Base-by-base conservation (phyloP, 2,113 vertebrate species). In the Sterrhoptilus dennistouni region DNA sequence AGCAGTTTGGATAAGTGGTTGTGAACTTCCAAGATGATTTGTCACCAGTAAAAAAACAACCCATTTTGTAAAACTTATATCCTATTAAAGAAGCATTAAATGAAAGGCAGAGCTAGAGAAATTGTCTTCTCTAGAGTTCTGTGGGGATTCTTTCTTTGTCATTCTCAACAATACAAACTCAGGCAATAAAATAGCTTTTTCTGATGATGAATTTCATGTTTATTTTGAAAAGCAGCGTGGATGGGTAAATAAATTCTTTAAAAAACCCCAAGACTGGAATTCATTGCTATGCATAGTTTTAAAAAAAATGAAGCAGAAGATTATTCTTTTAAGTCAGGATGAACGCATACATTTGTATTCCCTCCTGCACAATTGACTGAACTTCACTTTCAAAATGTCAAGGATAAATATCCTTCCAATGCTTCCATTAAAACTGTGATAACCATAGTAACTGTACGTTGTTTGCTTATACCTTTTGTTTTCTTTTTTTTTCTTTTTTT, bases 341-440 rank as follows among this genome's bases (percentile, higher is more conserved):
- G 50, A 97, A 93, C 68, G 33, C 45, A 85, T 95, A 50, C 50
- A 90, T 93, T 97, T 97, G 44, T 95, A 95, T 94, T 97, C 53
- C 31, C 66, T 77, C 93, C 54, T 94, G 64, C 68, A 96, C 92
- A 98, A 97, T 20, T 94, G 95, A 96, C 81, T 95, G 94, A 97
- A 95, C 71, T 89, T 97, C 91, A 83, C 92, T 87, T 93, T 92
- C 84, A 96, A 96, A 97, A 97, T 93, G 77, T 97, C 95, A 97
- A 83, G 93, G 82, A 97, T 96, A 97, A 97, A 97, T 94, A 97
- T 88, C 94, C 59, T 96, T 97, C 70, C 97, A 97, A 95, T 77
- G n/a, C 29, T 92, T 96, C 70, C 60, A 94, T 89, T 96, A 96
- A 96, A 96, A 47, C 47, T n/a, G 91, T 35, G 31, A 97, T 95